Conservation (phyloP, 1,140 invertebrate species). For the Druon quercuslanigerum region DNA sequence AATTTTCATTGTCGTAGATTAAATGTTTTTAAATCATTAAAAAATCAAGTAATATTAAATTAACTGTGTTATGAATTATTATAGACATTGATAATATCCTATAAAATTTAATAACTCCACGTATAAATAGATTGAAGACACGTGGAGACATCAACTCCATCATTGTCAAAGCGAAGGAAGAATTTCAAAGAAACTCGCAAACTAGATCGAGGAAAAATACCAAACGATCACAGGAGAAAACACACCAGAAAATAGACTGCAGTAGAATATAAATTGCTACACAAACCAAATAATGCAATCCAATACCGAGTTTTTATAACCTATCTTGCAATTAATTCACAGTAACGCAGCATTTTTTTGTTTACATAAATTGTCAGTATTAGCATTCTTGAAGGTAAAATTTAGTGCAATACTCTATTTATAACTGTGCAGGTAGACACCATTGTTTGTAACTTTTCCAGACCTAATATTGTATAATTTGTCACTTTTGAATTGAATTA, state of each 20-base stretch:
- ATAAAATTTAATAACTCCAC: neutral
- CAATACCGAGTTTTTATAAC: neutral
- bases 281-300: neutral
- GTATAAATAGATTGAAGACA: neutral
- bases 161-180: conserved; percentile 8
- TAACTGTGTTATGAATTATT: no score
- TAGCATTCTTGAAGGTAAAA: no score
- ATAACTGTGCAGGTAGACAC: no score
- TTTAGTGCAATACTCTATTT: no score
- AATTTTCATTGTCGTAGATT: no score
- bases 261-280: conserved; percentile 11
- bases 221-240: conserved; percentile 6
- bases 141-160: neutral
- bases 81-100: no score
- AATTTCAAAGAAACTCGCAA: conserved; percentile 10
- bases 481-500: no score
- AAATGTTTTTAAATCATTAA: no score
- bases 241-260: neutral
- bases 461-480: no score
- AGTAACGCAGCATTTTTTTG: neutral
- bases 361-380: neutral
- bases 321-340: neutral
- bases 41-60: no score
- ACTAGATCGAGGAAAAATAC: conserved; percentile 15
- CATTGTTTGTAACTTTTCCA: no score